Percentiles rank a stretch among this genome's conserved stretches.
Evolutionary conservation across 2,888 invertebrate species (phyloP).

Genomic region (Diachrysia chrysitis): DNA sequence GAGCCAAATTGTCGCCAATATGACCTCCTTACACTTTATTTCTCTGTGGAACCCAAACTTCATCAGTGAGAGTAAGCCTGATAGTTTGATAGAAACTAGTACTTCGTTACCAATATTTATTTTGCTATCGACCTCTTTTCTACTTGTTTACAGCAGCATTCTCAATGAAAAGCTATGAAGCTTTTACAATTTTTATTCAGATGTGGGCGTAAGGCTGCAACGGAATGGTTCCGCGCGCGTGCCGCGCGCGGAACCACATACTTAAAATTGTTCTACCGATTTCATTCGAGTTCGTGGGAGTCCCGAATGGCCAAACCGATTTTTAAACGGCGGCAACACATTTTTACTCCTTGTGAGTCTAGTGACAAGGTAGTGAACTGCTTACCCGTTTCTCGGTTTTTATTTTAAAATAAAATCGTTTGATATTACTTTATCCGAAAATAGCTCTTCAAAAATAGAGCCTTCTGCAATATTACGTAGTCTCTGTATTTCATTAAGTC

Average conservation of each 20-base stretch:
- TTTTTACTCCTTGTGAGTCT: no score
- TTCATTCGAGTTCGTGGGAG: not conserved
- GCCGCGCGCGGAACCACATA: not conserved
- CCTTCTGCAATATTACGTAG: no score
- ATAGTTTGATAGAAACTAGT: not conserved
- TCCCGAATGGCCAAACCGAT: not conserved
- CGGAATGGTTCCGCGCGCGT: not conserved
- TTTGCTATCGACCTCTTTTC: not conserved
- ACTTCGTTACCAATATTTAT: not conserved
- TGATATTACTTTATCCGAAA: no score
- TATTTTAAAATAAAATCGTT: no score
- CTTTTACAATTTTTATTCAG: not conserved
- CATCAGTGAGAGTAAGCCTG: not conserved
- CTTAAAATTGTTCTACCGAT: not conserved
- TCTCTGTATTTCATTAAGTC: no score
- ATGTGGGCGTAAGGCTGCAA: conserved; percentile 1
- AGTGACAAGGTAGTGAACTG: no score
- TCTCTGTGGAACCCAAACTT: conserved; percentile 13
- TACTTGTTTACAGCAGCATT: not conserved
- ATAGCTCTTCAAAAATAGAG: no score
- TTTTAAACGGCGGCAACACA: not conserved
- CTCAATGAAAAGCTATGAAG: not conserved
- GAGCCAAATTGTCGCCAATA: conserved; percentile 33
- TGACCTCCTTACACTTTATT: conserved; percentile 39
- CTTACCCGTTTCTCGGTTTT: no score